Percentiles rank a stretch among this genome's conserved stretches.
These are phyloP conservation scores for Tachycineta bicolor DNA, from an alignment of 2,113 vertebrate species.

Conservation along the genomic window DNA sequence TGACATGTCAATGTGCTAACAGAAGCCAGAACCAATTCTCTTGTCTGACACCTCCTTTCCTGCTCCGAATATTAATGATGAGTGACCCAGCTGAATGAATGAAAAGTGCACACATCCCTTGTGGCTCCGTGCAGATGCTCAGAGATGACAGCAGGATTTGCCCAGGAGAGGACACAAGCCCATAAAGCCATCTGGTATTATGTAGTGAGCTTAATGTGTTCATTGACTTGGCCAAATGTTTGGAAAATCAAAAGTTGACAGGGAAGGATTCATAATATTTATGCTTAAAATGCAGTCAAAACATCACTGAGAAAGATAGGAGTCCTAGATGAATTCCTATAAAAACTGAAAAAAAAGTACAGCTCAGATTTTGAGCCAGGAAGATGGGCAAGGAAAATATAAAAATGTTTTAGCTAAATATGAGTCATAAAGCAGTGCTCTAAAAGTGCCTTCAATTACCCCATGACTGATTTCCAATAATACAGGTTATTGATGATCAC, in stretches of 20 bases:
- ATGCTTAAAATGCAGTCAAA: not conserved
- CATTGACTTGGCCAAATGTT: slow-evolving; percentile 52
- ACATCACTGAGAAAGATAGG: not conserved
- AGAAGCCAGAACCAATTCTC: slow-evolving; percentile 44
- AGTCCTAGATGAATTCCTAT: not conserved
- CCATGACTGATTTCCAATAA: not conserved
- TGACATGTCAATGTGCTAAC: slow-evolving; percentile 43
- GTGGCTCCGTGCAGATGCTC: slow-evolving; percentile 49
- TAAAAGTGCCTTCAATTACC: not conserved
- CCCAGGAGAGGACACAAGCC: slow-evolving; percentile 17
- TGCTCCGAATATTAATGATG: slow-evolving; percentile 7
- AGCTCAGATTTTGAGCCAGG: not conserved
- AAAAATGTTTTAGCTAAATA: not conserved
- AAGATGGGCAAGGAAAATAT: not conserved
- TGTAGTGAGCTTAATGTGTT: slow-evolving; percentile 32
- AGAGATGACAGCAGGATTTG: slow-evolving; percentile 41
- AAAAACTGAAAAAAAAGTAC: not conserved
- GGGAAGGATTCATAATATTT: slow-evolving; percentile 40
- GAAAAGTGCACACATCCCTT: slow-evolving; percentile 38
- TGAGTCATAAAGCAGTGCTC: not conserved
- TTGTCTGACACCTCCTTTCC: slow-evolving; percentile 31
- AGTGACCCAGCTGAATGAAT: slow-evolving; percentile 52
- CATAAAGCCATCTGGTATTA: slow-evolving; percentile 43
- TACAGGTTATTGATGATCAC: not conserved
- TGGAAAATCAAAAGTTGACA: slow-evolving; percentile 43